A percentile compares a stretch with the other conserved stretches of the same genome.
Evolutionary conservation across 1,140 invertebrate genomes (phyloP).

Genomic region (Globodera rostochiensis): DNA sequence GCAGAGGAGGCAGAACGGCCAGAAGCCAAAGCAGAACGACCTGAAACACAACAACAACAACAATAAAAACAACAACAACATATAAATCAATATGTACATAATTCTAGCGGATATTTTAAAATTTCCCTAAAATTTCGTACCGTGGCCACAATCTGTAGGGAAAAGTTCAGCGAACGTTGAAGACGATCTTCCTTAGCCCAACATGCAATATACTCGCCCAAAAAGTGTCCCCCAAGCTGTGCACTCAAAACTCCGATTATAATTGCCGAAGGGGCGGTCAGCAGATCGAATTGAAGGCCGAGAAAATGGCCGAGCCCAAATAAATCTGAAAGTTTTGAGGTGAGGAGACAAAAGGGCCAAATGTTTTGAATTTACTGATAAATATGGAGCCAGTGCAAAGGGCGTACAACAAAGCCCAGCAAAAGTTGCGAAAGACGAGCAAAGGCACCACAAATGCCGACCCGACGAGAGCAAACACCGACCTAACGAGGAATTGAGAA

Average conservation of each 20-base stretch:
- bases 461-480: slow-evolving; percentile 28
- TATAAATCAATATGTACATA: slow-evolving; percentile 18
- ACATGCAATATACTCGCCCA: slow-evolving; percentile 28
- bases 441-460: slow-evolving; percentile 33
- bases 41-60: slow-evolving; percentile 26
- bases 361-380: slow-evolving; percentile 7
- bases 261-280: slow-evolving; percentile 30
- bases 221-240: slow-evolving; percentile 23
- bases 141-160: slow-evolving; percentile 23
- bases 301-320: slow-evolving; percentile 26
- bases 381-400: background rate
- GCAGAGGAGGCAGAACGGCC: slow-evolving; percentile 22
- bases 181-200: slow-evolving; percentile 38
- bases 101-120: background rate
- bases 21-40: slow-evolving; percentile 24
- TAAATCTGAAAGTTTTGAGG: slow-evolving; percentile 15
- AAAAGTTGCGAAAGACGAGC: slow-evolving; percentile 37
- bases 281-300: slow-evolving; percentile 31
- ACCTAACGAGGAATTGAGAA: slow-evolving; percentile 26
- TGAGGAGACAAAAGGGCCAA: background rate
- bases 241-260: slow-evolving; percentile 19
- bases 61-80: slow-evolving; percentile 9
- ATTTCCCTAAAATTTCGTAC: slow-evolving; percentile 12
- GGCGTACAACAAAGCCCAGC: slow-evolving; percentile 8
- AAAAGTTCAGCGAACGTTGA: slow-evolving; percentile 33